These are phyloP conservation scores for Oncorhynchus clarkii DNA, from an alignment of 2,113 vertebrate species.

Conservation along the genomic window DNA sequence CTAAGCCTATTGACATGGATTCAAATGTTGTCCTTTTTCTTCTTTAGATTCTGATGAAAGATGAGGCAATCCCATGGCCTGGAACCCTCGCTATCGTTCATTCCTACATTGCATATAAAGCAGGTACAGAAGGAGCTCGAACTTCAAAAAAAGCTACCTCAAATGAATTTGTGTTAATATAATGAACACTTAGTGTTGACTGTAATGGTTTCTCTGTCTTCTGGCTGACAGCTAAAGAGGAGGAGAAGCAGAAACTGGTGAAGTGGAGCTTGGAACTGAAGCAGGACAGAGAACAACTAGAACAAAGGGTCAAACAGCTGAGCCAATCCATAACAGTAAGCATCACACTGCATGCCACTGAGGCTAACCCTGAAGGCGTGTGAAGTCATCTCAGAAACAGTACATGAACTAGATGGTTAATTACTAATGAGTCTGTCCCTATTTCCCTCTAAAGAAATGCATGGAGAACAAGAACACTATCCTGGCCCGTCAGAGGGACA, in stretches of 20 bases:
- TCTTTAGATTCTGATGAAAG: conserved; percentile 85
- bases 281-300: conserved; percentile 85
- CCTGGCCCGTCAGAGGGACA: conserved; percentile 86
- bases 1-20: conserved; percentile 2
- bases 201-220: neutral
- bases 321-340: conserved; percentile 84
- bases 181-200: neutral
- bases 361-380: neutral
- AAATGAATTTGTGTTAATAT: no score
- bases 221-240: conserved; percentile 80
- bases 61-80: conserved; percentile 90
- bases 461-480: conserved; percentile 87
- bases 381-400: neutral
- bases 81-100: conserved; percentile 91
- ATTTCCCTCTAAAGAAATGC: conserved; percentile 76
- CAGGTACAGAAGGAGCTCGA: conserved; percentile 69
- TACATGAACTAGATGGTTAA: neutral
- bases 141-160: no score
- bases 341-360: neutral
- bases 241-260: conserved; percentile 86
- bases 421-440: neutral
- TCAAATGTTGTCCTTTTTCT: conserved; percentile 15
- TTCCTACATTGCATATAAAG: conserved; percentile 93
- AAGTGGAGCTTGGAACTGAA: conserved; percentile 90
- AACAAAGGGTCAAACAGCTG: conserved; percentile 87